Conservation (phyloP, 2,113 vertebrate genomes). For the Galeopterus variegatus region DNA sequence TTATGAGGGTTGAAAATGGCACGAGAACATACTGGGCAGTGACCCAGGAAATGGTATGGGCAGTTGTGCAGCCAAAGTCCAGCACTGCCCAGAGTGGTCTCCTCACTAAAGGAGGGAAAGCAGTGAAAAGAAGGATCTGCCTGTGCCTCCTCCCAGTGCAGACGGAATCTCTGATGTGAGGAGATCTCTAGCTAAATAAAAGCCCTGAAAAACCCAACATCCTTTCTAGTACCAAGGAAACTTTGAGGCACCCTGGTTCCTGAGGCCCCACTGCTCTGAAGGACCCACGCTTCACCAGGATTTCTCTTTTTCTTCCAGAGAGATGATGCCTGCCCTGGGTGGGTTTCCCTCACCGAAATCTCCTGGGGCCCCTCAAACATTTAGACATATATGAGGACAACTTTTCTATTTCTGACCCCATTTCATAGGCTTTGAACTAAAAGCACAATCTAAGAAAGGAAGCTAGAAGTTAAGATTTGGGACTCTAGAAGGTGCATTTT, state of each 20-base stretch:
- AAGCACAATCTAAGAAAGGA: no score
- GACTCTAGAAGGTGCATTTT: not conserved
- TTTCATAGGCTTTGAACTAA: not conserved
- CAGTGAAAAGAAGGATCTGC: not conserved
- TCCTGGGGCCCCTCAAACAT: no score
- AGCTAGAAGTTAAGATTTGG: not conserved
- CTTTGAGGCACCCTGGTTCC: not conserved
- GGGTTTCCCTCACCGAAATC: no score
- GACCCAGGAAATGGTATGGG: not conserved
- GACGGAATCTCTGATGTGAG: not conserved
- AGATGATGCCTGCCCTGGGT: not conserved
- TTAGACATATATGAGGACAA: no score
- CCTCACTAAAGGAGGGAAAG: not conserved
- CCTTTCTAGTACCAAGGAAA: not conserved
- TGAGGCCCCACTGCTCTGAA: not conserved
- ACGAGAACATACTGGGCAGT: not conserved
- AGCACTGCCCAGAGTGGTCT: not conserved
- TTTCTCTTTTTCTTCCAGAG: not conserved
- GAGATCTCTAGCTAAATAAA: not conserved
- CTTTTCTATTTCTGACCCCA: no score
- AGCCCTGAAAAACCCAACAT: not conserved
- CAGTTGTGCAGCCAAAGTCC: not conserved
- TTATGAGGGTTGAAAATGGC: not conserved
- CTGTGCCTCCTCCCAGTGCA: not conserved
- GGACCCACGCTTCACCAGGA: not conserved